Conservation (phyloP, 2,888 invertebrate genomes). For the Agriopis marginaria region DNA sequence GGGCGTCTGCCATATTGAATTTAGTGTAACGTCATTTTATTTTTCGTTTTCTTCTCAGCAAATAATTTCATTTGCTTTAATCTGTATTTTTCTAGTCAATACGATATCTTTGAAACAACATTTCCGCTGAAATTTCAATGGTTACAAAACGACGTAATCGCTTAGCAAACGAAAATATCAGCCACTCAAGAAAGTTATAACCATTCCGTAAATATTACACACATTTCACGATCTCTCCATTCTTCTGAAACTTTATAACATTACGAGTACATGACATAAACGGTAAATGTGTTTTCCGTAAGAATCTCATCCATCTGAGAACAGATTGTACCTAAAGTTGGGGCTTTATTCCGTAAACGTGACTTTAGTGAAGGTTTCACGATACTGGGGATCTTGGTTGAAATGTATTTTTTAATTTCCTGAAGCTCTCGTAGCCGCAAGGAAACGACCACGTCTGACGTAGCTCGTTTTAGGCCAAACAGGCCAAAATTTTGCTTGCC, state of each 20-base stretch:
- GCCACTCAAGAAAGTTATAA: conserved; percentile 33
- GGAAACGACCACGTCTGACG: conserved; percentile 61
- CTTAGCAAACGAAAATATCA: conserved; percentile 29
- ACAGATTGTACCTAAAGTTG: conserved; percentile 39
- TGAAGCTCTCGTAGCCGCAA: conserved; percentile 51
- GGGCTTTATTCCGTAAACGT: conserved; percentile 52
- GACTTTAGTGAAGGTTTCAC: conserved; percentile 52
- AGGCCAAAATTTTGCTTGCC: too few species aligned
- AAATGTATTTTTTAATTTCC: conserved; percentile 52
- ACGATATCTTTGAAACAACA: background rate
- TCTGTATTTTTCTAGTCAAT: background rate
- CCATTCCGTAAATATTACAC: conserved; percentile 28
- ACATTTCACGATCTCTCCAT: conserved; percentile 36
- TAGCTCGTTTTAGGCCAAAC: conserved; percentile 60
- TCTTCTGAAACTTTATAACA: conserved; percentile 35
- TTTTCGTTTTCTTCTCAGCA: too few species aligned
- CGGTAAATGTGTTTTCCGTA: conserved; percentile 34
- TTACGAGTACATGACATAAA: conserved; percentile 39
- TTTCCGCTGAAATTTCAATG: conserved; percentile 9
- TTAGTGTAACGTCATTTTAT: too few species aligned
- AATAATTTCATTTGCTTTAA: too few species aligned
- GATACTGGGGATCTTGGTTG: conserved; percentile 52
- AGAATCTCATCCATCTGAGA: conserved; percentile 35
- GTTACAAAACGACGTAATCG: conserved; percentile 16
- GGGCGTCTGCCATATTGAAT: too few species aligned